A percentile compares a stretch with the other conserved stretches of the same genome.
Conservation (phyloP, 2,113 vertebrate genomes). For the Rhineura floridana region DNA sequence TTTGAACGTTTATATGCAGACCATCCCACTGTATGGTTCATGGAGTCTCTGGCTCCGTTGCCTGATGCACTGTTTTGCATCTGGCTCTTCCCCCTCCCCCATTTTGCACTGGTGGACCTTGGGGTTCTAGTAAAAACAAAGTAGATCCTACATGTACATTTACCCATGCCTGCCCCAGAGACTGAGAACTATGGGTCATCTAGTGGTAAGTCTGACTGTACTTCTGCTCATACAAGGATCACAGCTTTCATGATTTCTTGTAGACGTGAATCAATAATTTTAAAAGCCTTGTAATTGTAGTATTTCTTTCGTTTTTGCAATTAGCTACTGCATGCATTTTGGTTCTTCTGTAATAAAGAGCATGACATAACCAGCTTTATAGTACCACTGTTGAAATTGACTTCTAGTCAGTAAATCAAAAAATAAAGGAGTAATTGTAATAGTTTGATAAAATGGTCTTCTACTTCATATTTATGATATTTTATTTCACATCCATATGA, state of each 20-base stretch:
- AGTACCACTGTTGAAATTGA: neutral
- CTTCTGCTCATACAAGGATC: neutral
- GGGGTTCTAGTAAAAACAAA: neutral
- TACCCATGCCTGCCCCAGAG: neutral
- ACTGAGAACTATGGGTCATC: neutral
- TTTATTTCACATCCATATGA: neutral
- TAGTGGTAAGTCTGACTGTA: neutral
- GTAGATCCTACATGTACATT: neutral
- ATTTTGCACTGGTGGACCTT: neutral
- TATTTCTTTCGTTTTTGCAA: neutral
- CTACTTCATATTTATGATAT: neutral
- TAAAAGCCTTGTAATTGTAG: neutral
- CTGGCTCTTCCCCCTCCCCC: neutral
- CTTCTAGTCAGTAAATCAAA: conserved; percentile 20
- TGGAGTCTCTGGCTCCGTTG: neutral
- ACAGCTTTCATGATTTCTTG: neutral
- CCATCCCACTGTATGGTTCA: neutral
- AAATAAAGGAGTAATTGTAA: neutral
- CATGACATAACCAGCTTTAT: neutral
- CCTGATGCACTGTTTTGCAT: neutral
- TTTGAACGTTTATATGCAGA: no score
- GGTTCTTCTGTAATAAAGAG: conserved; percentile 14
- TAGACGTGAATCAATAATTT: neutral
- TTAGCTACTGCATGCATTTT: neutral
- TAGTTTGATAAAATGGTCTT: neutral